Evolutionary conservation across 1,140 invertebrate species (phyloP).

Genomic region (Tetragonula clypearis): DNA sequence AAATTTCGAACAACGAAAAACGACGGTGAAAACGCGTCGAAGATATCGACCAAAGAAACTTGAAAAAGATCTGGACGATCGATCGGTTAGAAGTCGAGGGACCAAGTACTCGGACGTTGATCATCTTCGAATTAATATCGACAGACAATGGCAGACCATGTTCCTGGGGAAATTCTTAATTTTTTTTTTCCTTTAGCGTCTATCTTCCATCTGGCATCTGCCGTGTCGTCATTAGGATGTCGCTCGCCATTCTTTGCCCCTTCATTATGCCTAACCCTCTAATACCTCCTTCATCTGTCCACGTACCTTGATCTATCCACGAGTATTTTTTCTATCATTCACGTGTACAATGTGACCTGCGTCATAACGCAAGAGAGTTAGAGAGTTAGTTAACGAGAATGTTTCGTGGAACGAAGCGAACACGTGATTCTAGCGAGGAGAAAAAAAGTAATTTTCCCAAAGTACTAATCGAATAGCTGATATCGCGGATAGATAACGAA

Average conservation of each 20-base stretch:
- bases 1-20: not conserved
- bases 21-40: not conserved
- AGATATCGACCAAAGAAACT: not conserved
- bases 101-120: slow-evolving; percentile 20
- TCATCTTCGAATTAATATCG: slow-evolving; percentile 53
- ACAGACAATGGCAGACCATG: slow-evolving; percentile 51
- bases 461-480: not conserved
- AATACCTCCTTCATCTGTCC: slow-evolving; percentile 15
- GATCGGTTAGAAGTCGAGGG: slow-evolving; percentile 17
- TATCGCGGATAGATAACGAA: not conserved
- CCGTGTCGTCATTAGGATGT: slow-evolving; percentile 35
- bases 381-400: too few species aligned
- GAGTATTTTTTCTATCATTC: not conserved
- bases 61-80: not conserved
- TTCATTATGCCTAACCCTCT: slow-evolving; percentile 24
- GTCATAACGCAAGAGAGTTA: not conserved
- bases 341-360: not conserved
- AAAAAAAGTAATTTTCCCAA: not conserved
- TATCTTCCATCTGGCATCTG: slow-evolving; percentile 65
- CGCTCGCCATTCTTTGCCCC: slow-evolving; percentile 29
- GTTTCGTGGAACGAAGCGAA: not conserved
- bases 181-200: slow-evolving; percentile 9
- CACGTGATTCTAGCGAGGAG: not conserved
- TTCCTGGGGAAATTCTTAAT: slow-evolving; percentile 34
- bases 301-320: slow-evolving; percentile 14